Conservation (phyloP, 2,113 vertebrate genomes). For the Phyllostomus hastatus region DNA sequence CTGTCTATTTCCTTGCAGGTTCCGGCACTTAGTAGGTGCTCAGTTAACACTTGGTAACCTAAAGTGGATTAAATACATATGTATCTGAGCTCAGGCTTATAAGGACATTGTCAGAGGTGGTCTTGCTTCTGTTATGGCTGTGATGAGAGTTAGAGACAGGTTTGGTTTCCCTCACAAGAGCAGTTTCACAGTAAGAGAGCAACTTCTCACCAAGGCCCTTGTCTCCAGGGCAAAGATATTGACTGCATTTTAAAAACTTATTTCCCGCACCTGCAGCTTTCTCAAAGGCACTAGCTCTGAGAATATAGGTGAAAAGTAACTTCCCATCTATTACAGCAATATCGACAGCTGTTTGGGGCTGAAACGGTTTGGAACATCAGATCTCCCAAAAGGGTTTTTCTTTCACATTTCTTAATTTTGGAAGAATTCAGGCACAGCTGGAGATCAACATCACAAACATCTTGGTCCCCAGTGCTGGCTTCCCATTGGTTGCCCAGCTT, state of each 20-base stretch:
- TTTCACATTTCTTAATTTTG: neutral
- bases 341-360: neutral
- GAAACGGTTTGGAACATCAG: neutral
- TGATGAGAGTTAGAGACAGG: neutral
- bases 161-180: neutral
- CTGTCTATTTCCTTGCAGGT: neutral
- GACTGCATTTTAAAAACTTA: neutral
- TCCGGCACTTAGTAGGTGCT: neutral
- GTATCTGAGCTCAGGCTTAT: neutral
- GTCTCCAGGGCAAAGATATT: neutral
- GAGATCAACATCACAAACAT: neutral
- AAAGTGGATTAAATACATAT: fast-evolving
- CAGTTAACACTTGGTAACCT: neutral
- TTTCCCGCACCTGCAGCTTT: neutral
- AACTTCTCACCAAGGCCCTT: neutral
- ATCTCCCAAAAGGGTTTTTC: neutral
- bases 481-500: fast-evolving
- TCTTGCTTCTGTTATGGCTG: neutral
- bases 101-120: neutral
- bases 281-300: neutral
- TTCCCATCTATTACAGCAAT: neutral
- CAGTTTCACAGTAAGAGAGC: neutral
- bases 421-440: neutral
- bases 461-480: neutral
- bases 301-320: neutral